Conservation (phyloP, 2,888 invertebrate species). For the Acholoe squamosa region DNA sequence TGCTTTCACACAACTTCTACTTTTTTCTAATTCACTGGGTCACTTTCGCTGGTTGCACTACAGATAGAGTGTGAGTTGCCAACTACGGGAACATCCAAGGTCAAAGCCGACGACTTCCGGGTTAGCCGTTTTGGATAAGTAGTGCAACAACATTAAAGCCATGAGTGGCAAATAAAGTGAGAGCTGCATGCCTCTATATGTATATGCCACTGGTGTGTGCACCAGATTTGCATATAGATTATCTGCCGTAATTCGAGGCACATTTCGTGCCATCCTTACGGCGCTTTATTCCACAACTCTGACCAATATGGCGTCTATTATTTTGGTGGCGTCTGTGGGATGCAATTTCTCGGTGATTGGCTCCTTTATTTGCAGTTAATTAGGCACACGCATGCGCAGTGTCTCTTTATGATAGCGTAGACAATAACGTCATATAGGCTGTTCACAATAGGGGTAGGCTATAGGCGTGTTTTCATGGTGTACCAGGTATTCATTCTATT, state of each 20-base stretch:
- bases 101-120: no score
- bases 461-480: neutral
- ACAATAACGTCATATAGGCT: neutral
- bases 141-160: no score
- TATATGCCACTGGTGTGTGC: neutral
- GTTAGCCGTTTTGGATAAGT: no score
- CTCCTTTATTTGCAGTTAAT: constrained; percentile 21
- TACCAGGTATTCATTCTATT: no score
- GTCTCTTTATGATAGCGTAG: neutral
- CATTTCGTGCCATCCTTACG: neutral
- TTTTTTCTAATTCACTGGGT: no score
- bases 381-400: constrained; percentile 17
- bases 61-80: no score
- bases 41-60: no score
- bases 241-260: constrained; percentile 1
- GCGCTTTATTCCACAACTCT: constrained; percentile 3
- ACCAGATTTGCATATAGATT: constrained; percentile 36
- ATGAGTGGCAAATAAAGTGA: no score
- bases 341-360: constrained; percentile 22
- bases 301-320: constrained; percentile 20
- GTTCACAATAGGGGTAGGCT: neutral
- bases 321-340: neutral
- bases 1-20: no score
- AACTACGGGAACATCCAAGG: no score
- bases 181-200: neutral